phyloP scores from a whole-genome alignment of 1,140 invertebrate species.

The Ridgeia piscesae region DNA sequence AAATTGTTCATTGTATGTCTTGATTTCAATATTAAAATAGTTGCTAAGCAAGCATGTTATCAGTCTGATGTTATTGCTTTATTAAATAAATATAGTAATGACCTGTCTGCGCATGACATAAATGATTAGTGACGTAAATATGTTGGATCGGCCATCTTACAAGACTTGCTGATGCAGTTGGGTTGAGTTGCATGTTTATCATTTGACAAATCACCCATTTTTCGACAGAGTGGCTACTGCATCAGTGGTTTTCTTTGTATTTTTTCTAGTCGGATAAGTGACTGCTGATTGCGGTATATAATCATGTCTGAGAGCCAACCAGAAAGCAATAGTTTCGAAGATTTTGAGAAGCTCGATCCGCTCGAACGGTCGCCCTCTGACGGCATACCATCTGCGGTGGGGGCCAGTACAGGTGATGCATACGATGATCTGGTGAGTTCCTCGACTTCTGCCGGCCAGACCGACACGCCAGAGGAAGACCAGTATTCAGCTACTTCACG shows the following conservation, averaged over 20 bases:
- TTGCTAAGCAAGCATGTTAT: background rate
- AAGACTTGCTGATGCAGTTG: background rate
- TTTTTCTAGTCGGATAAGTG: background rate
- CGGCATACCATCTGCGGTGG: background rate
- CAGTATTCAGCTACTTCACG: background rate
- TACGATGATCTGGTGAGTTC: background rate
- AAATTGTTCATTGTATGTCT: background rate
- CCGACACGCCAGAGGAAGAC: background rate
- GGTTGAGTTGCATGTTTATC: background rate
- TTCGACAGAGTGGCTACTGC: background rate
- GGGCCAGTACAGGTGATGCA: background rate
- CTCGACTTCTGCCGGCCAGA: background rate
- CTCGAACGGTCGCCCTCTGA: background rate
- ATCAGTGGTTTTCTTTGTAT: background rate
- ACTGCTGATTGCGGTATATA: background rate
- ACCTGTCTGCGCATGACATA: background rate
- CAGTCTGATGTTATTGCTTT: background rate
- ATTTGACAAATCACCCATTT: background rate
- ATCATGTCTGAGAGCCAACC: background rate
- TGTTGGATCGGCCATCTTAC: slow-evolving; percentile 3
- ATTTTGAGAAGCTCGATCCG: background rate
- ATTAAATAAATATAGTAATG: background rate
- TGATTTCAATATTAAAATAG: background rate
- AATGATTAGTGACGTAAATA: slow-evolving; percentile 6
- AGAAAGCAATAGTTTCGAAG: slow-evolving; percentile 1